These are phyloP conservation scores for Sebastes trivittatus DNA, from an alignment of 2,797 vertebrate genomes.

Conservation along the genomic window DNA sequence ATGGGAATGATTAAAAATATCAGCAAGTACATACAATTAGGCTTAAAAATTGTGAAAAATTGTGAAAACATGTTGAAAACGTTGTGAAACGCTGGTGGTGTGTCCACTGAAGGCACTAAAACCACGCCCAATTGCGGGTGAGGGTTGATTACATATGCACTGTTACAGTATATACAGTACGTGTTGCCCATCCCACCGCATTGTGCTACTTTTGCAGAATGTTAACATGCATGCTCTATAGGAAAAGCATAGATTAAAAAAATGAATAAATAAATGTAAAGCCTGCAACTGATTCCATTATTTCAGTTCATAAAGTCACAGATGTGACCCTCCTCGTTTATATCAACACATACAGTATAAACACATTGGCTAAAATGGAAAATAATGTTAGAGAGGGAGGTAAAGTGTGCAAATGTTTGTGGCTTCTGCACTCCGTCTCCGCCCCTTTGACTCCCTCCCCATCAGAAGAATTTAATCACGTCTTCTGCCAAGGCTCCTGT, in stretches of 20 bases:
- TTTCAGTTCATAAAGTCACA: background rate
- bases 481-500: slow-evolving; percentile 51
- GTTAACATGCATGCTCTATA: too few relatives aligned
- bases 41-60: too few relatives aligned
- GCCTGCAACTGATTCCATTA: background rate
- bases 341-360: background rate
- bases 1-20: too few relatives aligned
- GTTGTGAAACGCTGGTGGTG: too few relatives aligned
- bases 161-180: too few relatives aligned
- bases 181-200: too few relatives aligned
- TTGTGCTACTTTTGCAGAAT: too few relatives aligned
- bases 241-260: background rate
- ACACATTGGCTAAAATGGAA: slow-evolving; percentile 29
- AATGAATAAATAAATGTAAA: background rate
- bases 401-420: slow-evolving; percentile 30
- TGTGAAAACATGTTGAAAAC: too few relatives aligned
- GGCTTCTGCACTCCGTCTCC: slow-evolving; percentile 8
- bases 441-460: slow-evolving; percentile 14
- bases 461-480: slow-evolving; percentile 52
- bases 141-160: too few relatives aligned
- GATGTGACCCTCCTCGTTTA: background rate
- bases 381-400: slow-evolving; percentile 13
- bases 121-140: too few relatives aligned
- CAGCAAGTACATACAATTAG: too few relatives aligned
- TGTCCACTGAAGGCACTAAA: too few relatives aligned